Evolutionary conservation across 2,113 vertebrate species (phyloP), one percentile per base, ranked within the genome.

Genomic region (Plotosus lineatus): DNA sequence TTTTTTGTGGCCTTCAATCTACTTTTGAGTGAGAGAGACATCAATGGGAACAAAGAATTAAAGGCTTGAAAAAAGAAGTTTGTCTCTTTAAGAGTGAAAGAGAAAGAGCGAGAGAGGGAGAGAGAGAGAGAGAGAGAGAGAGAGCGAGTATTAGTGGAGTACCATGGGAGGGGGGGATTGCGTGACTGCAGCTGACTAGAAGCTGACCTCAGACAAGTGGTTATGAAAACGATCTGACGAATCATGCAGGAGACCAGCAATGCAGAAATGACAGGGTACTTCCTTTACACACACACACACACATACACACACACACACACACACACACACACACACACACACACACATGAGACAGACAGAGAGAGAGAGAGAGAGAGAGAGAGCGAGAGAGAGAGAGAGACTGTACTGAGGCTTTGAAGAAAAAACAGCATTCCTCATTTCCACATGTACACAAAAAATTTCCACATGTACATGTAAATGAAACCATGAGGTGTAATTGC

Each of bases 151-250:
- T 80, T 73, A 80, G 15, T 89, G 89, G 89, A 89, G 89, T 89
- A 88, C 81, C 90, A 84, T 87, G 86, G 38, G 84, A 87, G 90
- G 89, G 75, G 91, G 86, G 92, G 94, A 88, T 96, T 96, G 95
- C 95, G 95, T 96, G 95, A 96, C 95, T 95, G 92, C 89, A 93
- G 93, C 94, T 95, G 94, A 91, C 94, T 88, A 92, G 90, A 90
- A 91, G 93, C 92, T 94, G 94, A 94, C 94, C 94, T 94, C 93
- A 94, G 94, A 94, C 93, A 93, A 94, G 94, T 92, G 94, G 94
- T 94, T 95, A 94, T 95, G 94, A 95, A 94, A 95, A 94, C 89
- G 92, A 95, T 95, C 93, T 94, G 93, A 93, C 78, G 90, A 95
- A 93, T 90, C 88, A 88, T 88, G 89, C 88, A 83, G 85, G 88